Evolutionary conservation across 2,797 vertebrate genomes (phyloP).

Genomic region (Sus cebifrons): DNA sequence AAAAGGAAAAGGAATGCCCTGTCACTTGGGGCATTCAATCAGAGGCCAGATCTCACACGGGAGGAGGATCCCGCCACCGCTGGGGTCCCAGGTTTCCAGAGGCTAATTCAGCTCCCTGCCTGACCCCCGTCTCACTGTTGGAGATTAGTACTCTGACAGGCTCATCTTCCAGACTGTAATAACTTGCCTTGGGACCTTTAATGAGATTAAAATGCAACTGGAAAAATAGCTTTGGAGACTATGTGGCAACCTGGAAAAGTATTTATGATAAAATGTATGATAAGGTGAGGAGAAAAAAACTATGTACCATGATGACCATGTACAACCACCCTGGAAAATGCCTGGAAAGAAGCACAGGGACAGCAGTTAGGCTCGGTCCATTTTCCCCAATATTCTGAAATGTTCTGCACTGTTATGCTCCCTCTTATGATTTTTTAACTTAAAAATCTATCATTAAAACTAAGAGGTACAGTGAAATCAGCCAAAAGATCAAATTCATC

Average conservation of each 20-base stretch:
- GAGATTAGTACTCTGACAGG: background rate
- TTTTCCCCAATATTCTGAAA: background rate
- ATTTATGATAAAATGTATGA: background rate
- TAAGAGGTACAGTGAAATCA: slow-evolving; percentile 1
- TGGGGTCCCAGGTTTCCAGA: background rate
- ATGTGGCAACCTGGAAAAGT: background rate
- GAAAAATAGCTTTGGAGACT: background rate
- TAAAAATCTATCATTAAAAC: background rate
- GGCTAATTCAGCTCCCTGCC: background rate
- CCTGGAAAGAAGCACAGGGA: background rate
- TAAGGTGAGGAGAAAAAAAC: background rate
- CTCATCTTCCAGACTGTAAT: background rate
- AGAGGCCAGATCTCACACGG: background rate
- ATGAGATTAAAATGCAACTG: background rate
- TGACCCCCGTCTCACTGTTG: background rate
- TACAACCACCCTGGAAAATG: background rate
- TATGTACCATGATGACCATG: background rate
- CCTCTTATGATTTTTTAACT: background rate
- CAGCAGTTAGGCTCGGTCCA: background rate
- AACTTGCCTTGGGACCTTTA: background rate
- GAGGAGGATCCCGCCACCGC: no score
- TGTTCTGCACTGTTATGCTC: background rate
- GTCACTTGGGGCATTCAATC: background rate
- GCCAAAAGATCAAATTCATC: background rate
- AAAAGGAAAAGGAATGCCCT: background rate